A percentile compares a stretch with the other conserved stretches of the same genome.
Evolutionary conservation across 1,140 invertebrate species (phyloP).

Genomic region (Aphelinus atriplicis): DNA sequence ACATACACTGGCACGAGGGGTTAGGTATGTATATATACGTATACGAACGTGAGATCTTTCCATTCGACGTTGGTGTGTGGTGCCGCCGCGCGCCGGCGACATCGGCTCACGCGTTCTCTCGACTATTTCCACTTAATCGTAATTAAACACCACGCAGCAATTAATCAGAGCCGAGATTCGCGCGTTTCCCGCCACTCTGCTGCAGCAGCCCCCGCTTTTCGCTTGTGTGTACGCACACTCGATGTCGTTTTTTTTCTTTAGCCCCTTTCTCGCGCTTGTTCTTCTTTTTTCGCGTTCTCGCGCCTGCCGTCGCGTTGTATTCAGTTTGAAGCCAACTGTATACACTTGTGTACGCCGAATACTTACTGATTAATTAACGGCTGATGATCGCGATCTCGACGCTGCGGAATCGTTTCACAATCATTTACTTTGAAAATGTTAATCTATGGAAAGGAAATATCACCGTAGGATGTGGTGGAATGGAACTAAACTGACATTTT

Average conservation of each 20-base stretch:
- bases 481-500: no score
- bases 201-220: neutral
- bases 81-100: slow-evolving; percentile 1
- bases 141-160: slow-evolving; percentile 48
- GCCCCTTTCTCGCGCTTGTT: neutral
- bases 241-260: neutral
- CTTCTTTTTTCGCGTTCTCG: slow-evolving; percentile 16
- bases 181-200: neutral
- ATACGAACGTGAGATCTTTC: neutral
- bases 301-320: no score
- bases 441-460: no score
- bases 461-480: no score
- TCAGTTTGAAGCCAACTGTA: no score
- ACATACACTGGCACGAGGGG: neutral
- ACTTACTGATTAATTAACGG: no score
- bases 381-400: no score
- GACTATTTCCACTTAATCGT: slow-evolving; percentile 46
- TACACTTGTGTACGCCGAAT: no score
- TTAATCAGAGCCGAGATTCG: slow-evolving; percentile 42
- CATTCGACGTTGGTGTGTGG: neutral
- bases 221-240: no score
- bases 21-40: neutral
- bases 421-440: no score
- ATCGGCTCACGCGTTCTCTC: slow-evolving; percentile 3
- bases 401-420: no score